phyloP scores from a whole-genome alignment of 2,113 vertebrate genomes.

The Maccullochella peelii region DNA sequence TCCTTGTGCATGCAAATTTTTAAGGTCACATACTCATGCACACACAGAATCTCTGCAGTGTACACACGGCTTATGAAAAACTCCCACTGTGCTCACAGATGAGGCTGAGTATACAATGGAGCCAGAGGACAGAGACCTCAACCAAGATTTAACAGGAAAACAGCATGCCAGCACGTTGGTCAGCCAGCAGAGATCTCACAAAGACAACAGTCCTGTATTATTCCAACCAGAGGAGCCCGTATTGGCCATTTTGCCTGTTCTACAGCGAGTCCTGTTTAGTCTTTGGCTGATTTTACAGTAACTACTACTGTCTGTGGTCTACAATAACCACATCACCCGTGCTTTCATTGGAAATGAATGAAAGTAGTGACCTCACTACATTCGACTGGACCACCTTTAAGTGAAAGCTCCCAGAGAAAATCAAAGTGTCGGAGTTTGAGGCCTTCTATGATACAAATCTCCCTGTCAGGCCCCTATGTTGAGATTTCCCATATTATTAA shows the following conservation, averaged over 20 bases:
- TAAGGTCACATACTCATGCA: constrained; percentile 63
- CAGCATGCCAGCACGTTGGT: constrained; percentile 58
- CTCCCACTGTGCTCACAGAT: constrained; percentile 61
- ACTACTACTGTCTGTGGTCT: constrained; percentile 74
- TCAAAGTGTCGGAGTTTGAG: constrained; percentile 41
- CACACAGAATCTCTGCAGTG: constrained; percentile 19
- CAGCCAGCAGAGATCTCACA: constrained; percentile 49
- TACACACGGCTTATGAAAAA: constrained; percentile 52
- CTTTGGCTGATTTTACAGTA: constrained; percentile 60
- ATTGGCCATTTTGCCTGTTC: constrained; percentile 52
- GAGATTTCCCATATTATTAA: constrained; percentile 33
- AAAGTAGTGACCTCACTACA: constrained; percentile 68
- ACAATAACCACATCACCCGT: constrained; percentile 62
- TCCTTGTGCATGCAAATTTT: constrained; percentile 55
- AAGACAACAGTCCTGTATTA: constrained; percentile 72
- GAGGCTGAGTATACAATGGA: constrained; percentile 64
- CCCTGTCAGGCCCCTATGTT: constrained; percentile 18
- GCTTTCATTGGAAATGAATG: constrained; percentile 77
- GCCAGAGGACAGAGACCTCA: constrained; percentile 63
- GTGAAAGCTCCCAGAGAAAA: constrained; percentile 48
- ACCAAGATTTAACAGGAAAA: constrained; percentile 61
- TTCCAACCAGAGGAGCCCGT: constrained; percentile 50
- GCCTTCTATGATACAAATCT: constrained; percentile 34
- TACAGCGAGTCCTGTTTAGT: constrained; percentile 47
- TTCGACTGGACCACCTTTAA: constrained; percentile 65